Percentiles rank a stretch among this genome's conserved stretches.
These are phyloP conservation scores for Zaprionus tsacasi DNA, from an alignment of 1,140 invertebrate genomes.

Conservation along the genomic window DNA sequence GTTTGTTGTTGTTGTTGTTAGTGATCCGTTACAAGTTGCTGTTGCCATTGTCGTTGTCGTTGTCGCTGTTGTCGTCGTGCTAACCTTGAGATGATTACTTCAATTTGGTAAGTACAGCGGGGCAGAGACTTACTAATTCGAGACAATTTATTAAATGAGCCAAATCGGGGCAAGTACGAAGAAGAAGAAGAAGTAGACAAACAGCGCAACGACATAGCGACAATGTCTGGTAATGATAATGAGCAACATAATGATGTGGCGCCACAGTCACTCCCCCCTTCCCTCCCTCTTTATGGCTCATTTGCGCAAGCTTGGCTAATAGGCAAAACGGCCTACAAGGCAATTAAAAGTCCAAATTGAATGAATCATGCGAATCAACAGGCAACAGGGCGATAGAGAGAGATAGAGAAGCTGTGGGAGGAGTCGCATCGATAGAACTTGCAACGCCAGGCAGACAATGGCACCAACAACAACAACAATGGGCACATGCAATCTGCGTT, in stretches of 20 bases:
- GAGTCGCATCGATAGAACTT: slow-evolving; percentile 29
- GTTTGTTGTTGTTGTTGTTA: slow-evolving; percentile 8
- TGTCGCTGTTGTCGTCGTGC: slow-evolving; percentile 64
- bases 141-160: slow-evolving; percentile 81
- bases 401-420: slow-evolving; percentile 2
- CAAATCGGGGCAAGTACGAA: slow-evolving; percentile 65
- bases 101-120: slow-evolving; percentile 65
- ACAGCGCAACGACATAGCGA: slow-evolving; percentile 56
- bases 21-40: slow-evolving; percentile 62
- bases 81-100: slow-evolving; percentile 80
- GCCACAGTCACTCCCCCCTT: slow-evolving; percentile 38
- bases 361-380: slow-evolving; percentile 39
- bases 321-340: slow-evolving; percentile 76
- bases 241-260: slow-evolving; percentile 62
- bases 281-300: slow-evolving; percentile 25
- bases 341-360: slow-evolving; percentile 63
- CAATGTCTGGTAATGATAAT: slow-evolving; percentile 58
- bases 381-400: not conserved
- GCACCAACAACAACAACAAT: slow-evolving; percentile 42
- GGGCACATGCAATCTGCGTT: slow-evolving; percentile 52
- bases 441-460: slow-evolving; percentile 26
- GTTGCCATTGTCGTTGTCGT: slow-evolving; percentile 51
- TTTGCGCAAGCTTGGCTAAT: slow-evolving; percentile 70
- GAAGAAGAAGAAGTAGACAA: slow-evolving; percentile 44
- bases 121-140: slow-evolving; percentile 64